Percentiles rank a stretch among this genome's conserved stretches.
phyloP scores from a whole-genome alignment of 2,797 vertebrate genomes.

The Tokudaia tokunoshimensis region DNA sequence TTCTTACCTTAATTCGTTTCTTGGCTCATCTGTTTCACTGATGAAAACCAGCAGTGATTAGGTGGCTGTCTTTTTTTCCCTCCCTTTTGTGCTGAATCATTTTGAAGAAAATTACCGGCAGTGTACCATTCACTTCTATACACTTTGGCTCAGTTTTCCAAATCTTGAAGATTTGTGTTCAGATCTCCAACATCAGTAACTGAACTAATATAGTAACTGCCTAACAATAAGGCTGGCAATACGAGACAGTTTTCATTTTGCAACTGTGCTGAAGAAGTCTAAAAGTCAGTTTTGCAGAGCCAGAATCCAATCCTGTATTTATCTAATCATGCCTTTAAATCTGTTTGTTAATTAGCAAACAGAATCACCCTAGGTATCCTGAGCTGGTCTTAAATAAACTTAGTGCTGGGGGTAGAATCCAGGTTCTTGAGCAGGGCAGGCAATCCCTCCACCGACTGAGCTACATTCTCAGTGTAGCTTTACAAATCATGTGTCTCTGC shows the following conservation, averaged over 20 bases:
- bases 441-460: not conserved
- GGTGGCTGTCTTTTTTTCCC: not conserved
- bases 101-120: slow-evolving; percentile 8
- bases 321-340: not conserved
- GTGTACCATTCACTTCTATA: not conserved
- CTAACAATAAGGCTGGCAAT: not conserved
- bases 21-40: not conserved
- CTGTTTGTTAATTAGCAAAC: not conserved
- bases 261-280: not conserved
- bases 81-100: not conserved
- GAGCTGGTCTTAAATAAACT: not conserved
- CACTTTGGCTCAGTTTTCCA: not conserved
- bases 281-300: slow-evolving; percentile 10
- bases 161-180: slow-evolving; percentile 31
- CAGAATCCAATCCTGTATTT: slow-evolving; percentile 28
- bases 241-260: not conserved
- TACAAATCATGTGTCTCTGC: not conserved
- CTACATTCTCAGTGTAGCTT: too few species aligned
- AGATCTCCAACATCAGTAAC: not conserved
- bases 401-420: not conserved
- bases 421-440: not conserved
- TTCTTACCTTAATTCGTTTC: not conserved
- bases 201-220: slow-evolving; percentile 8
- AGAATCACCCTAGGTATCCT: not conserved
- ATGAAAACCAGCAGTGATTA: not conserved